A percentile compares a stretch with the other conserved stretches of the same genome.
phyloP scores from a whole-genome alignment of 1,140 invertebrate species.

The Parapsyche elsis region DNA sequence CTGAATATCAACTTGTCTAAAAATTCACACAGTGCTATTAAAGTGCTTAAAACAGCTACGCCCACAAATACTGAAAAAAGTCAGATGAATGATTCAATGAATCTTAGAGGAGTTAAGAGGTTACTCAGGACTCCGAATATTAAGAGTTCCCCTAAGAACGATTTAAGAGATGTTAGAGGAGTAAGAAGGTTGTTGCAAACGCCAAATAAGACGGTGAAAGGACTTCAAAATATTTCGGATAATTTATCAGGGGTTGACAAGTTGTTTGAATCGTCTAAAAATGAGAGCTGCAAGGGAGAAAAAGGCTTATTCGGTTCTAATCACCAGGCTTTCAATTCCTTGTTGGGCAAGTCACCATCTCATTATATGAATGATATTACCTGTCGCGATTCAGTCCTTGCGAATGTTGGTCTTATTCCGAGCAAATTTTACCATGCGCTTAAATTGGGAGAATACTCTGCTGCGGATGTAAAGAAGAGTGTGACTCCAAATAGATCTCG shows the following conservation, averaged over 20 bases:
- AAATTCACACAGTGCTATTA: constrained; percentile 52
- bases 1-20: no score
- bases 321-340: background rate
- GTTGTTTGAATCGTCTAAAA: constrained; percentile 11
- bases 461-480: background rate
- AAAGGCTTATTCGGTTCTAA: background rate
- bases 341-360: background rate
- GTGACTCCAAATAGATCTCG: constrained; percentile 38
- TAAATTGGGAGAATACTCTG: background rate
- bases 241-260: constrained; percentile 59
- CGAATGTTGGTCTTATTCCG: background rate
- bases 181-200: constrained; percentile 58
- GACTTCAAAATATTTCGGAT: constrained; percentile 57
- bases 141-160: constrained; percentile 60
- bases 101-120: constrained; percentile 59
- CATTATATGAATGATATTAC: background rate
- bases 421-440: background rate
- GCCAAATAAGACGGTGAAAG: constrained; percentile 56
- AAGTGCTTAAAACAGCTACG: constrained; percentile 58
- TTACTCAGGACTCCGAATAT: constrained; percentile 51
- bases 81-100: constrained; percentile 63
- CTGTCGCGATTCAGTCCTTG: background rate
- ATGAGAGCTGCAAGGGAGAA: background rate
- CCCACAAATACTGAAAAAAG: constrained; percentile 56
- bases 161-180: constrained; percentile 61